Percentiles rank a stretch among this genome's conserved stretches.
Conservation (phyloP, 2,113 vertebrate species). For the Antechinus flavipes region DNA sequence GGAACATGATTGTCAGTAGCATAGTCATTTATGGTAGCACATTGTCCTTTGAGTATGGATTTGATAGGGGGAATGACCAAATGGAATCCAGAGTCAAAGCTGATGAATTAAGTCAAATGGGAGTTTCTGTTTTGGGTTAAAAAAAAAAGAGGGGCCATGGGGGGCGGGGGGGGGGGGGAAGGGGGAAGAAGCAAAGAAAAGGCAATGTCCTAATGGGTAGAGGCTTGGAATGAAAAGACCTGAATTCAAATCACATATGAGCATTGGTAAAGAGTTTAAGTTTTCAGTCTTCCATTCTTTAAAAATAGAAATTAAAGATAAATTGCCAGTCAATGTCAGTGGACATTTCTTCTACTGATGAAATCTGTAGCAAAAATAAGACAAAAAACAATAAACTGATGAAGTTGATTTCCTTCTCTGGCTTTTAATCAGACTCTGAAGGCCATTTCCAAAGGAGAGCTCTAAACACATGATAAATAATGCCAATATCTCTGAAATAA, state of each 20-base stretch:
- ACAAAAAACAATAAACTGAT: not conserved
- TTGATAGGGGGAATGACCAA: not conserved
- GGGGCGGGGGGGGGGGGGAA: rapidly evolving
- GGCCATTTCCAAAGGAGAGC: not conserved
- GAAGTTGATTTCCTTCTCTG: not conserved
- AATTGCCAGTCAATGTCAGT: not conserved
- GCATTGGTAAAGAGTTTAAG: not conserved
- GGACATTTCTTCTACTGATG: not conserved
- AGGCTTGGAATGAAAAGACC: not conserved
- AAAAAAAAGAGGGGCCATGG: not conserved
- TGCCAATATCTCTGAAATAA: not conserved
- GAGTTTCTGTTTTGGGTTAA: not conserved
- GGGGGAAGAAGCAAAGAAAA: not conserved
- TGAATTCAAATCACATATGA: not conserved
- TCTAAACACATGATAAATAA: not conserved
- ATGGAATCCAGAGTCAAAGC: not conserved
- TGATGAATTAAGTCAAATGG: not conserved
- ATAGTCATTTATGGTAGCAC: not conserved
- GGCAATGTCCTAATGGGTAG: not conserved
- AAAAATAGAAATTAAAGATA: not conserved
- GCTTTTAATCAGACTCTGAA: not conserved
- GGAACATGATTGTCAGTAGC: not conserved
- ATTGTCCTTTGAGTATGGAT: not conserved
- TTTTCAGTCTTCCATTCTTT: not conserved
- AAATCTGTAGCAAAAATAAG: not conserved